phyloP scores from a whole-genome alignment of 2,888 invertebrate species.

The Podabrus alpinus region DNA sequence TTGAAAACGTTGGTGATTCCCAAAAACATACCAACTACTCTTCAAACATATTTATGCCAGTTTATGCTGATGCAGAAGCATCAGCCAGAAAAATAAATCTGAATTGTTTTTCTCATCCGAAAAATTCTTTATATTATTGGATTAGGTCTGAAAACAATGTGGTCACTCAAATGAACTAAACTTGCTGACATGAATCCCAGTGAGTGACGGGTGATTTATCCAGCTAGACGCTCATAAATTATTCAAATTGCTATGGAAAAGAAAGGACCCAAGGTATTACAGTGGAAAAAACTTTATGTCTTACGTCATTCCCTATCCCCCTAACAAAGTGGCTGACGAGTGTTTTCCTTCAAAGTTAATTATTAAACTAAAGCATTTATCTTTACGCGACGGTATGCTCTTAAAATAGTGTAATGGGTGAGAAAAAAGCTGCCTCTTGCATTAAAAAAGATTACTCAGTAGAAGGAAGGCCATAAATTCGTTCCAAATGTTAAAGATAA shows the following conservation, averaged over 20 bases:
- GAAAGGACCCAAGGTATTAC: neutral
- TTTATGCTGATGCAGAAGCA: neutral
- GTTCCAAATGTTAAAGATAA: neutral
- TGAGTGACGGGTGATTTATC: neutral
- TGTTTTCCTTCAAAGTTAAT: neutral
- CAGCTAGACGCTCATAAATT: neutral
- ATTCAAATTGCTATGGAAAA: neutral
- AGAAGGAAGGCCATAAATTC: neutral
- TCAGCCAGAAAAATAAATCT: neutral
- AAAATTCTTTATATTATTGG: neutral
- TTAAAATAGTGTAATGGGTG: neutral
- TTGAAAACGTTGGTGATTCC: too few species aligned
- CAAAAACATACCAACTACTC: too few species aligned
- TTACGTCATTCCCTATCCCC: neutral
- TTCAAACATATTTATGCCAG: too few species aligned
- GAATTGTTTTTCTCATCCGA: neutral
- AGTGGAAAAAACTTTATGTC: neutral
- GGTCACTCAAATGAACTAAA: neutral
- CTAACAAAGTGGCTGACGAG: neutral
- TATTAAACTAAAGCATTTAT: neutral
- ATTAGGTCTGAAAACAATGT: neutral
- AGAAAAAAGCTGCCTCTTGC: neutral
- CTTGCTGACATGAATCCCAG: neutral
- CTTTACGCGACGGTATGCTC: neutral
- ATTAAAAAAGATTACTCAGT: neutral